Base-by-base conservation (phyloP, 2,113 vertebrate genomes). In the Thalassarche chlororhynchos region DNA sequence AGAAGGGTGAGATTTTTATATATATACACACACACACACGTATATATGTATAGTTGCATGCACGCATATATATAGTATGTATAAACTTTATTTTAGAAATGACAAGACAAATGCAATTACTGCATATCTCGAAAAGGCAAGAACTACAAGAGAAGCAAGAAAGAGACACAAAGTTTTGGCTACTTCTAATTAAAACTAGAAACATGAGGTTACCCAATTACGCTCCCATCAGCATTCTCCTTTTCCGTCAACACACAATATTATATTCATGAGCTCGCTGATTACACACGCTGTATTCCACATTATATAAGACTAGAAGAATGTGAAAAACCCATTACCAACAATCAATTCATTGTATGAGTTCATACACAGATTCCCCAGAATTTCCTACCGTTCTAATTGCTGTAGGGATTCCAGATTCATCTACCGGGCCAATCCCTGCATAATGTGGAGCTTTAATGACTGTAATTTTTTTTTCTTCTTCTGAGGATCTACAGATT, bases 391-490 rank as follows among this genome's bases (percentile, higher is more conserved):
- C 99, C 98, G 99, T 99, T 98, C 99, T 99, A 96, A 99, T 99
- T 96, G 99, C 99, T 25, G 99, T 99, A 78, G 99, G 99, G 97
- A 99, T 99, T 98, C 99, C 99, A 52, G 99, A 99, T 96, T 99
- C 99, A 82, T 99, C 99, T 95, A 99, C 99, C 0, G 99, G 99
- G 95, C 99, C 99, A 66, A 99, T 99, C 84, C 99, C 99, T 66
- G 99, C 98, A 95, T 99, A 99, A 96, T 99, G 99, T 6, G 99
- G 99, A 14, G 99, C 99, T 98, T 99, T 99, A 97, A 99, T 98
- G 91, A 99, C 97, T 2, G 99, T 99, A 85, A 99, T 98, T 96
- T 97, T 99, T 97, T 99, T 99, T 97, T 99, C 99, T 91, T 99
- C 99, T 87, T 99, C 99, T 5, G 99, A 99, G 94, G 99, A 99